phyloP scores from a whole-genome alignment of 1,140 invertebrate genomes.

The Saccostrea cuccullata region DNA sequence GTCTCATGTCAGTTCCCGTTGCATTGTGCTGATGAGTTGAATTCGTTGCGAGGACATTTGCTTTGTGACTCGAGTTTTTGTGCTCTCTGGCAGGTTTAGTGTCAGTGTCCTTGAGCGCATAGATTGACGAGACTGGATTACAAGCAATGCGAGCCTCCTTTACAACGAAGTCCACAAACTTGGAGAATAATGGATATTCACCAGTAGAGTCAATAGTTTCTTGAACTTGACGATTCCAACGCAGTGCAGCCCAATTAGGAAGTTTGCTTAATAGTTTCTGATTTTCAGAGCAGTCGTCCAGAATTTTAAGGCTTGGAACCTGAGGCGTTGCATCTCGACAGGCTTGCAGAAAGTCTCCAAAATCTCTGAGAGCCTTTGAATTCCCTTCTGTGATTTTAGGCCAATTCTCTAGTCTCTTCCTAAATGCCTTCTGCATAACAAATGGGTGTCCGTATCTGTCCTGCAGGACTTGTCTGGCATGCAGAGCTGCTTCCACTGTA shows the following conservation, averaged over 20 bases:
- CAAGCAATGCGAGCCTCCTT: slow-evolving; percentile 52
- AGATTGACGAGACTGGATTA: slow-evolving; percentile 53
- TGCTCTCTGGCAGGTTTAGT: neutral
- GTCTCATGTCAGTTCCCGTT: neutral
- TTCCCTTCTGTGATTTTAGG: too few species aligned
- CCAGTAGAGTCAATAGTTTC: neutral
- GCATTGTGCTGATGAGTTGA: neutral
- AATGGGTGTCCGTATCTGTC: slow-evolving; percentile 46
- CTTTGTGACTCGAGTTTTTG: neutral
- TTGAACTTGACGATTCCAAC: slow-evolving; percentile 47
- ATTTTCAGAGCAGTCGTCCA: slow-evolving; percentile 56
- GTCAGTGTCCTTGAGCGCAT: slow-evolving; percentile 34
- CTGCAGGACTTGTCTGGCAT: slow-evolving; percentile 49
- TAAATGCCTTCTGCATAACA: too few species aligned
- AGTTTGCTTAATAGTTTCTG: slow-evolving; percentile 52
- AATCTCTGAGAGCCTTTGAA: slow-evolving; percentile 13
- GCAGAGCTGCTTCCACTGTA: slow-evolving; percentile 46
- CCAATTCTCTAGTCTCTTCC: too few species aligned
- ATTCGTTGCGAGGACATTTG: neutral
- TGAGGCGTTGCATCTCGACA: slow-evolving; percentile 46
- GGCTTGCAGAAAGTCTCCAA: slow-evolving; percentile 44
- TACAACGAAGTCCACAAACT: slow-evolving; percentile 50
- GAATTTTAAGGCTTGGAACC: slow-evolving; percentile 28
- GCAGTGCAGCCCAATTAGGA: slow-evolving; percentile 46
- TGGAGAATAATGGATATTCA: slow-evolving; percentile 38